Evolutionary conservation across 2,888 invertebrate species (phyloP).

Genomic region (Hedychridium roseum): DNA sequence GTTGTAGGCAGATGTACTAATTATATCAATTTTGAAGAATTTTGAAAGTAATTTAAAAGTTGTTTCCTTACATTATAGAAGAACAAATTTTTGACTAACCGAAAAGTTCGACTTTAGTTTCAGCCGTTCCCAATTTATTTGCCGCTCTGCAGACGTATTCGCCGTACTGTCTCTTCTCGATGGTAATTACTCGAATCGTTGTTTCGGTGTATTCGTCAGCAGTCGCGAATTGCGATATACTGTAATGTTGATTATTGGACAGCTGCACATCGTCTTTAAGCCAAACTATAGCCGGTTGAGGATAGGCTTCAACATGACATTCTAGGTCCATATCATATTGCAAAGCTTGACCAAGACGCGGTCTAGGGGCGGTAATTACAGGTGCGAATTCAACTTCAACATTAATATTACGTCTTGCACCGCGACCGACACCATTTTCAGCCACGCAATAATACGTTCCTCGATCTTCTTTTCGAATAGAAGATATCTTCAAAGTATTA

Average conservation of each 20-base stretch:
- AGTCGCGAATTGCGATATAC: constrained; percentile 89
- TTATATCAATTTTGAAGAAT: no score
- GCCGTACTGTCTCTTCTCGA: constrained; percentile 90
- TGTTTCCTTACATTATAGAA: not conserved
- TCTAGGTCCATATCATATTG: constrained; percentile 95
- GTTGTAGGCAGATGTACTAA: no score
- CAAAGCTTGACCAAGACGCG: constrained; percentile 84
- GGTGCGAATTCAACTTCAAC: constrained; percentile 91
- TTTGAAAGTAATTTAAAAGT: not conserved
- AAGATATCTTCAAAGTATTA: constrained; percentile 78
- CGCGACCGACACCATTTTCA: constrained; percentile 87
- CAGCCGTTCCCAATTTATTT: constrained; percentile 86
- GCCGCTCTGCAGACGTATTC: constrained; percentile 86
- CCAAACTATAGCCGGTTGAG: constrained; percentile 93
- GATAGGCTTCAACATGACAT: constrained; percentile 94
- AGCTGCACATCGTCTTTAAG: constrained; percentile 83
- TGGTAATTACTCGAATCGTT: constrained; percentile 86
- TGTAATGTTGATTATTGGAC: constrained; percentile 90
- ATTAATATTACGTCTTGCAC: constrained; percentile 85
- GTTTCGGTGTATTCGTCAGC: constrained; percentile 93
- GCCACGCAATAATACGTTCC: constrained; percentile 95
- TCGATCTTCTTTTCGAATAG: constrained; percentile 86
- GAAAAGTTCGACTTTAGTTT: constrained; percentile 81
- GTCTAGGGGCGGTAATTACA: constrained; percentile 83
- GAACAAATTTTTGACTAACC: constrained; percentile 69